Evolutionary conservation across 2,888 invertebrate species (phyloP).

Genomic region (Pherbina coryleti): DNA sequence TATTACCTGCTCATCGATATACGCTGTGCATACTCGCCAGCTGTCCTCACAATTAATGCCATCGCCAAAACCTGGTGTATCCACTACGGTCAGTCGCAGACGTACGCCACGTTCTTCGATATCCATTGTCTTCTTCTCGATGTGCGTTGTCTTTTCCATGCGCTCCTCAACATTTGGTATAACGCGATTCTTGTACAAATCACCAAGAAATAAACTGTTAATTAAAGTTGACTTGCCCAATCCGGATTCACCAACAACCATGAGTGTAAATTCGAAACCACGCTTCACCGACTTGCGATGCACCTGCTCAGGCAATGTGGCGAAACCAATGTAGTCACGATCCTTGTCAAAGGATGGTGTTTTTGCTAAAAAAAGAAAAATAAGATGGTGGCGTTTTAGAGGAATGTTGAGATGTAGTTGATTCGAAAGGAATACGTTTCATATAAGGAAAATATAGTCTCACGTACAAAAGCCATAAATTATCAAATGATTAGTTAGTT

Average conservation of each 20-base stretch:
- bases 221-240: constrained; percentile 95
- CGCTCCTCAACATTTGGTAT: constrained; percentile 74
- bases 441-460: too few species aligned
- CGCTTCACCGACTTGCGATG: constrained; percentile 96
- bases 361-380: constrained; percentile 59
- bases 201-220: constrained; percentile 93
- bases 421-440: too few species aligned
- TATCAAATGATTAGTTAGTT: too few species aligned
- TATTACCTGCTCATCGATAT: constrained; percentile 85
- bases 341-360: constrained; percentile 72
- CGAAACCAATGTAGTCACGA: constrained; percentile 92
- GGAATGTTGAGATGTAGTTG: too few species aligned
- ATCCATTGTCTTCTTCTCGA: constrained; percentile 89
- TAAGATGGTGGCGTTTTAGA: not conserved
- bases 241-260: constrained; percentile 96
- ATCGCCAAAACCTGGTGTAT: constrained; percentile 95
- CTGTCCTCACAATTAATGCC: constrained; percentile 94
- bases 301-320: constrained; percentile 94
- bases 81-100: constrained; percentile 89
- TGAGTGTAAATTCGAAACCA: constrained; percentile 95
- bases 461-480: too few species aligned
- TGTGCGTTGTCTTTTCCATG: constrained; percentile 78
- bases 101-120: constrained; percentile 95
- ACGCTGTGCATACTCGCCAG: constrained; percentile 91
- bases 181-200: constrained; percentile 89